These are phyloP conservation scores for Gryllus bimaculatus DNA, from an alignment of 1,140 invertebrate species.

Conservation along the genomic window DNA sequence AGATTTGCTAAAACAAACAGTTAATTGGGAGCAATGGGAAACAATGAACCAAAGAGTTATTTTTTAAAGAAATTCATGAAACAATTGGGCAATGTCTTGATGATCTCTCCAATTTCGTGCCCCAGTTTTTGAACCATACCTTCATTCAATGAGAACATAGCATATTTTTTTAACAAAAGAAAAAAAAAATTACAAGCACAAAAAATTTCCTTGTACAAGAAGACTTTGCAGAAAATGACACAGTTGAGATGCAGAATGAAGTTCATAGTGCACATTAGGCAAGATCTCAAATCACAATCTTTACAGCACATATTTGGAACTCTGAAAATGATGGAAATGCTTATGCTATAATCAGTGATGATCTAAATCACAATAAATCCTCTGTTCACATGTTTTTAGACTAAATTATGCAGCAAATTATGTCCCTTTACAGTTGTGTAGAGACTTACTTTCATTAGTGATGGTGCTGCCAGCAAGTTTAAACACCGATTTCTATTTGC, in stretches of 20 bases:
- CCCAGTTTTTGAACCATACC: not conserved
- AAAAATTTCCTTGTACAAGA: not conserved
- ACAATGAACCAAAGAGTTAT: not conserved
- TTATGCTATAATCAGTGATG: not conserved
- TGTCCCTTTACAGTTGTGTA: not conserved
- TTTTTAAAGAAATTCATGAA: not conserved
- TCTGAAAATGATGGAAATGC: not conserved
- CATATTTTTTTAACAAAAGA: not conserved
- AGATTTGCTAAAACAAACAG: not conserved
- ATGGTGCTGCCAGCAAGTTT: not conserved
- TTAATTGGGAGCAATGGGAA: not conserved
- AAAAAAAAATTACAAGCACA: not conserved
- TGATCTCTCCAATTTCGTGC: not conserved
- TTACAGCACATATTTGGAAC: no score
- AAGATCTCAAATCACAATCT: not conserved
- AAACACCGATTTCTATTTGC: not conserved
- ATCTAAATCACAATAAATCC: not conserved
- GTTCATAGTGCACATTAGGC: not conserved
- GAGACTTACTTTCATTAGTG: slow-evolving; percentile 6
- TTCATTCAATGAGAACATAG: not conserved
- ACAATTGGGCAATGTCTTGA: not conserved
- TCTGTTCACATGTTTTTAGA: not conserved
- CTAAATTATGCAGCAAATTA: not conserved
- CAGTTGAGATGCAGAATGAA: not conserved
- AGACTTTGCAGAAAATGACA: slow-evolving; percentile 8